Evolutionary conservation across 2,797 vertebrate species (phyloP), one percentile per base, ranked within the genome.

Genomic region (Glyptemys insculpta): DNA sequence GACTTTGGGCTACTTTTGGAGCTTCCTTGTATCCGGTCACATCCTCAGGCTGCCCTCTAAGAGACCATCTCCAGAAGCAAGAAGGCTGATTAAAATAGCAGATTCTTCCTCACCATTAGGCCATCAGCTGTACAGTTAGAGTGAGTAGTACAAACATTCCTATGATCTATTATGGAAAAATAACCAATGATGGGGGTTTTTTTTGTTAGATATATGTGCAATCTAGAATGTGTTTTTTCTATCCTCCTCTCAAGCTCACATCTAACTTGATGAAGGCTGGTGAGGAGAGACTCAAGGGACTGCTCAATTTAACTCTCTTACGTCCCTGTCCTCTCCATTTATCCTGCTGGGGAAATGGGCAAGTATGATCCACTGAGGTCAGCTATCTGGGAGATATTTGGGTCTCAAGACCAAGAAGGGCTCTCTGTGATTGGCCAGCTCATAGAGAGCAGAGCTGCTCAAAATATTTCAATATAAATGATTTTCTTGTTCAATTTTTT

Each of bases 401-500:
- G 86, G 85, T 62, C 31, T 81, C 90, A 44, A 5, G 16, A 8
- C 12, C 79, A 7, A 85, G 41, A 76, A 76, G 25, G 37, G 25
- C 11, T 74, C 14, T 47, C 6, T 78, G 53, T 79, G 92, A 76
- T 5, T 1, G 3, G 6, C 82, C 16, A 72, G 53, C 16, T 93
- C 25, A 3, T 47, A 29, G 53, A 29, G 86, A 54, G 25, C 9
- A 89, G 3, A 83, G 44, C 50, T 94, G 56, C 44, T 81, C 44
- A 4, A 23, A 3, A 50, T 79, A 23, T 68, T 31, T 7, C 9
- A 18, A n/a, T 29, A 80, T 34, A 59, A 3, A 12, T 53, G 0
- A n/a, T 89, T 94, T 95, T 27, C 56, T 88, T 62, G 59, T 31
- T 62, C 59, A 16, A 29, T 6, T 5, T 92, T 95, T 93, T 89